Base-by-base conservation (phyloP, 2,888 invertebrate genomes). In the Hemistola chrysoprasaria region DNA sequence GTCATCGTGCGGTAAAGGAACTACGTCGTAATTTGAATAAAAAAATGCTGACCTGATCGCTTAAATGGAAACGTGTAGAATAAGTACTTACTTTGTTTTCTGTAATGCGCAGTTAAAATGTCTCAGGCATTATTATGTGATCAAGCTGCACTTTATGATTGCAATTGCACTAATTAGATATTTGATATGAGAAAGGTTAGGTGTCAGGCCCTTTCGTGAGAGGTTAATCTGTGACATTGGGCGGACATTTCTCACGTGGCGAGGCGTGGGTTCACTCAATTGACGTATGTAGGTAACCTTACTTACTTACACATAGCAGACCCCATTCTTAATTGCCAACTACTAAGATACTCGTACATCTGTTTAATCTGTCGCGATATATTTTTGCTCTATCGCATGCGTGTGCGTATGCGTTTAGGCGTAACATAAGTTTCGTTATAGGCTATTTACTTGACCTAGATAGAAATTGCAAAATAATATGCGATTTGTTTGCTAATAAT, bases 191-290 rank as follows among this genome's bases (percentile, higher is more conserved):
- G 45, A 50, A 54, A 60, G 64, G 60, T 62, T 57, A 45, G 48
- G 57, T 53, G 59, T 62, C 61, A 50, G 50, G 66, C 61, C 57
- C 62, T 59, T 60, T 58, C 62, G 56, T 49, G 48, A 44, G 53
- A 65, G 65, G 65, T 70, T 73, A 71, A 76, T 76, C 62, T 67
- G 56, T 56, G 69, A 71, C 73, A 74, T 76, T 74, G 68, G 59
- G 49, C 56, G 63, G 61, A 56, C 59, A 54, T 68, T 64, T 65
- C 65, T 63, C 57, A 56, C 54, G 47, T 52, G 56, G 53, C 54
- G 47, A 51, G 56, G 53, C 40, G 16, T 16, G 16, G 16, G 16
- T 27, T 42, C 20, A 30, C 11, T 51, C 65, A 62, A 65, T 67
- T 71, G 70, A 70, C 65, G 56, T 68, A 69, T 70, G 64, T 72